Conservation (phyloP, 1,140 invertebrate species). For the Pogonomyrmex californicus region DNA sequence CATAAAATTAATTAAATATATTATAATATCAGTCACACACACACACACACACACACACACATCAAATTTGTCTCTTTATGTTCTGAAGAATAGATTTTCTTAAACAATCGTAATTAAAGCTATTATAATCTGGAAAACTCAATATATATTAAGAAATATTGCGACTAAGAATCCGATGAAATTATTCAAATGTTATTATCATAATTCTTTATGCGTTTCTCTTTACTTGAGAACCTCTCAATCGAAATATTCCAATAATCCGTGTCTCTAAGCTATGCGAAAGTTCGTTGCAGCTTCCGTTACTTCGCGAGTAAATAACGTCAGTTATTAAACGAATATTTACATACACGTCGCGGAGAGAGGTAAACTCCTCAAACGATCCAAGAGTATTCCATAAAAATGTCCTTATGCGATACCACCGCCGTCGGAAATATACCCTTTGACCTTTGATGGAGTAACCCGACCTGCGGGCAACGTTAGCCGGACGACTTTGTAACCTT, state of each 20-base stretch:
- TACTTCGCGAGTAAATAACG: constrained; percentile 55
- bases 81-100: not conserved
- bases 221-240: constrained; percentile 11
- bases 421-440: constrained; percentile 56
- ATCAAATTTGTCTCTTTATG: not conserved
- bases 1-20: not conserved
- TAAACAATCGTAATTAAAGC: not conserved
- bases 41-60: not conserved
- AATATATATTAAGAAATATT: constrained; percentile 20
- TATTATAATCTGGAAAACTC: not conserved
- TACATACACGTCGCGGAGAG: constrained; percentile 49
- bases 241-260: constrained; percentile 55
- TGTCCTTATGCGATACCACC: constrained; percentile 66
- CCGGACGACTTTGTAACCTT: constrained; percentile 72
- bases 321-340: constrained; percentile 63
- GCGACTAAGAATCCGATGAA: not conserved
- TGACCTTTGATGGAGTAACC: constrained; percentile 66
- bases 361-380: constrained; percentile 53
- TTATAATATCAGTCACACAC: not conserved
- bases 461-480: constrained; percentile 63
- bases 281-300: constrained; percentile 48
- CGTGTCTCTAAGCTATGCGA: constrained; percentile 30
- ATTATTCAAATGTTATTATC: constrained; percentile 31
- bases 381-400: constrained; percentile 63
- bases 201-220: constrained; percentile 50